A percentile compares a stretch with the other conserved stretches of the same genome.
Conservation (phyloP, 2,797 vertebrate species). For the Sebastes oblongus region DNA sequence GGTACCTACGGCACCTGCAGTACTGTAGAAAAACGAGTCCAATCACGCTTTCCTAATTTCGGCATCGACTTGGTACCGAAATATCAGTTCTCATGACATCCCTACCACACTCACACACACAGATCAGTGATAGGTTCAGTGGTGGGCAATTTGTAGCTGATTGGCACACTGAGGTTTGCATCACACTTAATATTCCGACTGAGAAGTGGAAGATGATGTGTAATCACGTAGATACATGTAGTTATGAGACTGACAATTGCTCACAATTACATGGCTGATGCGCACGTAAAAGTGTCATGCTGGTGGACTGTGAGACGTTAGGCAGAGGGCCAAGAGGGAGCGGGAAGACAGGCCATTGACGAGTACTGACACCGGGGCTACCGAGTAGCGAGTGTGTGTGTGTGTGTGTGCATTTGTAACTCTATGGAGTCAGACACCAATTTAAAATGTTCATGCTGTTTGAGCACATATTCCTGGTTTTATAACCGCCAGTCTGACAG, state of each 20-base stretch:
- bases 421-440: conserved; percentile 58
- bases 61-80: no score
- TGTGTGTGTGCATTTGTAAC: not conserved
- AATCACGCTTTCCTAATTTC: no score
- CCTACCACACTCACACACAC: not conserved
- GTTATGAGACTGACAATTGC: conserved; percentile 62
- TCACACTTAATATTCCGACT: conserved; percentile 53
- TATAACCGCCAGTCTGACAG: conserved; percentile 49
- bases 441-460: conserved; percentile 74
- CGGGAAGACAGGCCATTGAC: conserved; percentile 42
- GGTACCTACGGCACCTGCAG: no score
- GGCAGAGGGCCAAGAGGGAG: conserved; percentile 11
- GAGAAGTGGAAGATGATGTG: conserved; percentile 63
- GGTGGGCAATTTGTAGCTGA: conserved; percentile 45
- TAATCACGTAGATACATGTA: conserved; percentile 58
- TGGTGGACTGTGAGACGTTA: conserved; percentile 44
- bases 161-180: conserved; percentile 39
- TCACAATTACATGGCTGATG: conserved; percentile 68
- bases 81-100: no score
- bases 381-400: not conserved
- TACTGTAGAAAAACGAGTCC: no score
- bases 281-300: conserved; percentile 45
- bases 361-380: conserved; percentile 30
- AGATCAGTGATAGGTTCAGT: conserved; percentile 25
- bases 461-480: conserved; percentile 65